Base-by-base conservation (phyloP, 2,797 vertebrate genomes). In the Cygnus olor region DNA sequence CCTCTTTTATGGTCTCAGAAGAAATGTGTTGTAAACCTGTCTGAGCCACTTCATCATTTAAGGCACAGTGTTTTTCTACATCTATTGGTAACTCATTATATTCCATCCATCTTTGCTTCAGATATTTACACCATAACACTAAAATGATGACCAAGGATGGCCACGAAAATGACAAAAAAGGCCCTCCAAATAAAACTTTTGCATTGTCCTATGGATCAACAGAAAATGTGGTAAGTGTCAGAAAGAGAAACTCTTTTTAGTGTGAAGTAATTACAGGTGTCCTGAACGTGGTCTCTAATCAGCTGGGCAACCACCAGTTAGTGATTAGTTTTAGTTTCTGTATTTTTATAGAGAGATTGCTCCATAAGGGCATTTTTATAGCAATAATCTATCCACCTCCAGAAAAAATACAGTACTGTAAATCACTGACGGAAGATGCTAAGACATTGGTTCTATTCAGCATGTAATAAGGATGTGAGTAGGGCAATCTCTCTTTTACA, bases 381-480 rank as follows among this genome's bases (percentile, higher is more conserved):
- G 66, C 16, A 89, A 76, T 17, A 77, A 63, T 53, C 45, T 36
- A 66, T 63, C 34, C 27, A 72, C 13, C 17, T 80, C 24, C 42
- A 80, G 11, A 69, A 27, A 89, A 88, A 44, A 40, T 77, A 76
- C 1, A 80, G 17, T 30, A n/a, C 44, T 28, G 30, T 27, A 83
- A 92, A 72, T 53, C 36, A 57, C 3, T 36, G n/a, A 61, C 16
- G 38, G 36, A 87, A 84, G 34, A 54, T 40, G 27, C 36, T 69
- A 85, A 76, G 54, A 78, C 18, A 25, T 45, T 54, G 47, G 40
- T 28, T 65, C 28, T 65, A 79, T 14, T 30, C 27, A 72, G 45
- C 14, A 18, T 6, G 24, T 17, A 74, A 2, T 25, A 47, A 56
- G 18, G 89, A 68, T 2, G 44, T 0, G 14, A 1, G 0, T 4